phyloP scores from a whole-genome alignment of 2,113 vertebrate species.

The Beaufortia kweichowensis region DNA sequence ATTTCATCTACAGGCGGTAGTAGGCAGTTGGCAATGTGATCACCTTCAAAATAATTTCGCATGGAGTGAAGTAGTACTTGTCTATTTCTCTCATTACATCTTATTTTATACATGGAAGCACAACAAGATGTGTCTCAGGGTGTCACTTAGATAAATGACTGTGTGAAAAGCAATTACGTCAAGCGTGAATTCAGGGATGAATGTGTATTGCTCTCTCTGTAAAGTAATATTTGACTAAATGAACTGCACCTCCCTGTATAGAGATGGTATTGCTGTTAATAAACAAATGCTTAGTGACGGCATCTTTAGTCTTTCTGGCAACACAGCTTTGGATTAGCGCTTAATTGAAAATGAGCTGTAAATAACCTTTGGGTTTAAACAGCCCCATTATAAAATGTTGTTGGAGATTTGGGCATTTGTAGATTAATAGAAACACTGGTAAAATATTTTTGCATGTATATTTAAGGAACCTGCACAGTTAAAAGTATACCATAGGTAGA shows the following conservation, averaged over 20 bases:
- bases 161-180: neutral
- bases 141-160: slow-evolving; percentile 17
- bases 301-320: too few relatives aligned
- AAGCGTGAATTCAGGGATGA: neutral
- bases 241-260: neutral
- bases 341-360: too few relatives aligned
- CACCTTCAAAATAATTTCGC: slow-evolving; percentile 25
- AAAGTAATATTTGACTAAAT: slow-evolving; percentile 14
- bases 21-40: slow-evolving; percentile 31
- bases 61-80: neutral
- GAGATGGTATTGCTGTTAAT: neutral
- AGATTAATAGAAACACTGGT: too few relatives aligned
- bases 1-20: slow-evolving; percentile 20
- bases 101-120: neutral
- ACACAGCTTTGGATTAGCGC: too few relatives aligned
- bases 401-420: too few relatives aligned
- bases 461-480: too few relatives aligned
- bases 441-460: too few relatives aligned
- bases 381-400: too few relatives aligned
- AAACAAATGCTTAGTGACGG: too few relatives aligned
- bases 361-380: too few relatives aligned
- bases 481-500: too few relatives aligned
- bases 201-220: neutral
- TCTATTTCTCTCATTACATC: slow-evolving; percentile 8
- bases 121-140: neutral